These are phyloP conservation scores for Sorex araneus DNA, from an alignment of 2,113 vertebrate genomes.

Conservation along the genomic window DNA sequence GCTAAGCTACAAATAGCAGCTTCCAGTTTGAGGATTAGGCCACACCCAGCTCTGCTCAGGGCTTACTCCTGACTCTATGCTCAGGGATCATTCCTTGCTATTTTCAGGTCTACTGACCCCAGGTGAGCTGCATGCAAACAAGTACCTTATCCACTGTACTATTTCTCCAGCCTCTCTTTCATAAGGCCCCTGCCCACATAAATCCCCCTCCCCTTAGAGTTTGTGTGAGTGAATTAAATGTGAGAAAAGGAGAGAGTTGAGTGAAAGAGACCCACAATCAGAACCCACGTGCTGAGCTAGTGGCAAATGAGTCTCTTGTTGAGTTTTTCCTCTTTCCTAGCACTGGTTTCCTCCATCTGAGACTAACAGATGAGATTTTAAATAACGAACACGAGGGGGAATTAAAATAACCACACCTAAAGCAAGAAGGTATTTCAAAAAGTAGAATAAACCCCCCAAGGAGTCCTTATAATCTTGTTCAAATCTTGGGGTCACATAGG, in stretches of 20 bases:
- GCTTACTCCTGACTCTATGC: no score
- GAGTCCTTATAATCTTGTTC: constrained; percentile 51
- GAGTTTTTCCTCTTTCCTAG: background rate
- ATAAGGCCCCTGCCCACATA: no score
- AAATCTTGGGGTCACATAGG: constrained; percentile 51
- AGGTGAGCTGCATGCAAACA: no score
- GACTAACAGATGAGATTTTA: background rate
- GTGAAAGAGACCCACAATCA: background rate
- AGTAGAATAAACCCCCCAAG: constrained; percentile 59
- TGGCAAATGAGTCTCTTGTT: background rate
- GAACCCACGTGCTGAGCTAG: background rate
- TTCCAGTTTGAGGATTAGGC: background rate
- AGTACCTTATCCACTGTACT: no score
- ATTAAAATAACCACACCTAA: background rate
- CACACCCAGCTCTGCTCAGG: no score
- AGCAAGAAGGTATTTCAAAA: constrained; percentile 43
- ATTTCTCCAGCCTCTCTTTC: no score
- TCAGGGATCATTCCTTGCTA: no score
- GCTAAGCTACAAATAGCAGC: background rate
- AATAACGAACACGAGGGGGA: background rate
- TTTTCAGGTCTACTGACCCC: no score
- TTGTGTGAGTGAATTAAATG: constrained; percentile 6
- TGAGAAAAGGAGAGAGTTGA: background rate
- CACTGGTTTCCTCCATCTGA: background rate
- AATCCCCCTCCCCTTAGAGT: background rate